These are phyloP conservation scores for Choreutis nemorana DNA, from an alignment of 2,888 invertebrate species.

Conservation along the genomic window DNA sequence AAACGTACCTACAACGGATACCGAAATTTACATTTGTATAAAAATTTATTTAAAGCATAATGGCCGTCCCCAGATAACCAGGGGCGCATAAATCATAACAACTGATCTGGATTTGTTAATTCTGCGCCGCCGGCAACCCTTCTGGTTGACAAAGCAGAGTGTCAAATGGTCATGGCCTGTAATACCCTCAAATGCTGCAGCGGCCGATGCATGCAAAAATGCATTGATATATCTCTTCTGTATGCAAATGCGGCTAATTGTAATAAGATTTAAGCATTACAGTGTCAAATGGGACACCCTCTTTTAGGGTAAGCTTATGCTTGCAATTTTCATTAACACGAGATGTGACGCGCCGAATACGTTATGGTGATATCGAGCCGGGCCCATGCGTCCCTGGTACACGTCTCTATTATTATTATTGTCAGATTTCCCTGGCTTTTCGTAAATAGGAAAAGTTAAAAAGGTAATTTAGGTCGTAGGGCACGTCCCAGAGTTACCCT, in stretches of 20 bases:
- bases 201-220: constrained; percentile 29
- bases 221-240: constrained; percentile 50
- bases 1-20: constrained; percentile 17
- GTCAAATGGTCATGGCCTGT: constrained; percentile 18
- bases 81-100: constrained; percentile 50
- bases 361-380: constrained; percentile 32
- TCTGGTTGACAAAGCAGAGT: constrained; percentile 24
- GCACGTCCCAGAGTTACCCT: constrained; percentile 37
- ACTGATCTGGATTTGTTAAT: constrained; percentile 54
- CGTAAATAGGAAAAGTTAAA: constrained; percentile 67
- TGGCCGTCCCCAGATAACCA: constrained; percentile 31
- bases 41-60: constrained; percentile 35
- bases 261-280: constrained; percentile 45
- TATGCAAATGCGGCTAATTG: constrained; percentile 60
- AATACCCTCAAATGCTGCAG: constrained; percentile 20
- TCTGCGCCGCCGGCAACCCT: constrained; percentile 22
- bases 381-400: constrained; percentile 42
- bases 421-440: constrained; percentile 50
- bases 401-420: constrained; percentile 44
- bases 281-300: constrained; percentile 15
- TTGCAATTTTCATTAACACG: constrained; percentile 5
- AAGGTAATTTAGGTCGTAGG: constrained; percentile 52
- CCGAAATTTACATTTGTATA: constrained; percentile 39
- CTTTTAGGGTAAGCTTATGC: constrained; percentile 16
- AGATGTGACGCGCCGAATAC: constrained; percentile 14